Percentiles rank a stretch among this genome's conserved stretches.
Evolutionary conservation across 2,888 invertebrate species (phyloP).

Genomic region (Agonum fuliginosum): DNA sequence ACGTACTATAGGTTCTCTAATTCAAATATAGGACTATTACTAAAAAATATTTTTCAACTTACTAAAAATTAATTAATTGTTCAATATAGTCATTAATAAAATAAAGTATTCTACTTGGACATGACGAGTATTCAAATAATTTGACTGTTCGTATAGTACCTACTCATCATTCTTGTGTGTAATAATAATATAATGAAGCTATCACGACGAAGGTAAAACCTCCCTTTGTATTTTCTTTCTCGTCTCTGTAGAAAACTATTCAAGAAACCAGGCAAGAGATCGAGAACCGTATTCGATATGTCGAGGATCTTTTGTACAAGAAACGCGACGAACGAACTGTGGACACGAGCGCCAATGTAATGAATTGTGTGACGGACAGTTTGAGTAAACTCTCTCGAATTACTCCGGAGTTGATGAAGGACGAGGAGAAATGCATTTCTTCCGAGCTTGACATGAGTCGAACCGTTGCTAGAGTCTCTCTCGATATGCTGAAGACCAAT

Average conservation of each 20-base stretch:
- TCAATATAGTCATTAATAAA: too few species aligned
- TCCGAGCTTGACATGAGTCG: neutral
- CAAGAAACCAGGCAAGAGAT: neutral
- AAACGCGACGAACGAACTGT: conserved; percentile 4
- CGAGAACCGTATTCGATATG: conserved; percentile 4
- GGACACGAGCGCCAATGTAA: neutral
- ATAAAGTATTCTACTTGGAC: too few species aligned
- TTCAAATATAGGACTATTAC: too few species aligned
- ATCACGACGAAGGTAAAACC: too few species aligned
- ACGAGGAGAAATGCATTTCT: conserved; percentile 1
- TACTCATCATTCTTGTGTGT: too few species aligned
- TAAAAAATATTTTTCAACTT: too few species aligned
- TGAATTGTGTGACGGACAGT: conserved; percentile 31
- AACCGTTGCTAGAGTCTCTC: neutral
- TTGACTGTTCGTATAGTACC: too few species aligned
- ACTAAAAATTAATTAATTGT: too few species aligned
- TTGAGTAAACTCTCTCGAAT: neutral
- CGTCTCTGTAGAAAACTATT: neutral
- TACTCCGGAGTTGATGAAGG: conserved; percentile 10
- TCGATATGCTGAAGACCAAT: neutral
- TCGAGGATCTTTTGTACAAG: conserved; percentile 8
- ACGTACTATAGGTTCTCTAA: too few species aligned
- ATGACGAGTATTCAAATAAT: too few species aligned
- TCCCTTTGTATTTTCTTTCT: neutral
- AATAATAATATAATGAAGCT: too few species aligned